A percentile compares a stretch with the other conserved stretches of the same genome.
These are phyloP conservation scores for Gallinago undulata DNA, from an alignment of 2,113 vertebrate species.

Conservation along the genomic window DNA sequence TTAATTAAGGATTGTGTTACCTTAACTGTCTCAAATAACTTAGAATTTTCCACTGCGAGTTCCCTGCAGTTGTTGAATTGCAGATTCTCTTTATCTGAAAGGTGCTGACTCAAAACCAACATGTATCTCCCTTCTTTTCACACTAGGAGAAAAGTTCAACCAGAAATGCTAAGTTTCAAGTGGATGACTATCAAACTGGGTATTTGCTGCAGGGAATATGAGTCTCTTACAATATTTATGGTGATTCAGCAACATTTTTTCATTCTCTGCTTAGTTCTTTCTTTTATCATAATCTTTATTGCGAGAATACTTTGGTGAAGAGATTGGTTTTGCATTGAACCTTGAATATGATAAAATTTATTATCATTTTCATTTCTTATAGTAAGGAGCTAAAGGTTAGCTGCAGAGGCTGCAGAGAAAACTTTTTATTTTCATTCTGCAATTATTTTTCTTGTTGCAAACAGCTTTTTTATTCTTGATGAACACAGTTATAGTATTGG, in stretches of 20 bases:
- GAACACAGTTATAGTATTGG: neutral
- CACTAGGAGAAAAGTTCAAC: neutral
- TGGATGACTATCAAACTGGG: neutral
- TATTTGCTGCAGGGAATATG: neutral
- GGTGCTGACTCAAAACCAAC: neutral
- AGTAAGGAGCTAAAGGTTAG: neutral
- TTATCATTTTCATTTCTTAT: neutral
- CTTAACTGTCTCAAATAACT: neutral
- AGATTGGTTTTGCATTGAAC: neutral
- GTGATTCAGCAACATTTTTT: neutral
- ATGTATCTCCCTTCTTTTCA: neutral
- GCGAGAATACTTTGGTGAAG: neutral
- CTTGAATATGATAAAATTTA: neutral
- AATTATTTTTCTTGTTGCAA: neutral
- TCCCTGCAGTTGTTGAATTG: neutral
- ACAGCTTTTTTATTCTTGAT: neutral
- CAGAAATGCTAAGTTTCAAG: neutral
- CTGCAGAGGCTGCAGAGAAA: neutral
- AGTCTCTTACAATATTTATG: neutral
- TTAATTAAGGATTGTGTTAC: neutral
- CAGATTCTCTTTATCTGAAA: neutral
- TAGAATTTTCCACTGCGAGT: neutral
- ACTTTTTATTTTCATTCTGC: neutral
- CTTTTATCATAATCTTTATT: slow-evolving; percentile 1
- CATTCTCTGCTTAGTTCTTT: neutral